Percentiles rank a stretch among this genome's conserved stretches.
Evolutionary conservation across 2,113 vertebrate genomes (phyloP).

Genomic region (Reinhardtius hippoglossoides): DNA sequence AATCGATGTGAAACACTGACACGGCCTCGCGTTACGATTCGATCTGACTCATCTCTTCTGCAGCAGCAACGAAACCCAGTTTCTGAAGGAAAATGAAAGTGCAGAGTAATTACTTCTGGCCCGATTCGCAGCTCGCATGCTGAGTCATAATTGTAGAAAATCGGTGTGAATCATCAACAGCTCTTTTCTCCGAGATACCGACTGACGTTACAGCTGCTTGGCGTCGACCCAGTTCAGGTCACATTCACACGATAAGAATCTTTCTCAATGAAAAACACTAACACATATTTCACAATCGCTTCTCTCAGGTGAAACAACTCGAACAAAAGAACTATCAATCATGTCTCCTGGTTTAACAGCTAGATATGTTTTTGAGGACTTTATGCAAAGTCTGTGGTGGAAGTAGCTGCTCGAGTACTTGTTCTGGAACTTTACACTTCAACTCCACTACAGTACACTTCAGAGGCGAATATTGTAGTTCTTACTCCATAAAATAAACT

Average conservation of each 20-base stretch:
- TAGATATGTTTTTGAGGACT: too few species aligned
- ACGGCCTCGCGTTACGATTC: neutral
- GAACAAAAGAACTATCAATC: too few species aligned
- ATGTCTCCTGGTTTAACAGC: too few species aligned
- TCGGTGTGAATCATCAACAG: constrained; percentile 21
- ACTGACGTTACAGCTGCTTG: constrained; percentile 5
- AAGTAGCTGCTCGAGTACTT: neutral
- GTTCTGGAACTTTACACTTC: neutral
- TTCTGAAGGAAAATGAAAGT: neutral
- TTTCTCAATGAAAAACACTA: neutral
- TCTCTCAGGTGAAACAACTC: too few species aligned
- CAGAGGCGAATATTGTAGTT: too few species aligned
- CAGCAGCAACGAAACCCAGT: neutral
- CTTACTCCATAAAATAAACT: too few species aligned
- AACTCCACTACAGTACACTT: neutral
- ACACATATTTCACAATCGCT: neutral
- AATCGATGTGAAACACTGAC: neutral
- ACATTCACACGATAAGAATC: neutral
- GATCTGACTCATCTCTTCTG: neutral
- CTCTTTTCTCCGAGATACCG: neutral
- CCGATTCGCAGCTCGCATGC: neutral
- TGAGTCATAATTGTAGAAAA: constrained; percentile 46
- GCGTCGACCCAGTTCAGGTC: too few species aligned
- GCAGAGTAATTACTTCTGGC: neutral
- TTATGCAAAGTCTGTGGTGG: too few species aligned